Conservation (phyloP, 2,888 invertebrate genomes). For the Diaperis boleti region DNA sequence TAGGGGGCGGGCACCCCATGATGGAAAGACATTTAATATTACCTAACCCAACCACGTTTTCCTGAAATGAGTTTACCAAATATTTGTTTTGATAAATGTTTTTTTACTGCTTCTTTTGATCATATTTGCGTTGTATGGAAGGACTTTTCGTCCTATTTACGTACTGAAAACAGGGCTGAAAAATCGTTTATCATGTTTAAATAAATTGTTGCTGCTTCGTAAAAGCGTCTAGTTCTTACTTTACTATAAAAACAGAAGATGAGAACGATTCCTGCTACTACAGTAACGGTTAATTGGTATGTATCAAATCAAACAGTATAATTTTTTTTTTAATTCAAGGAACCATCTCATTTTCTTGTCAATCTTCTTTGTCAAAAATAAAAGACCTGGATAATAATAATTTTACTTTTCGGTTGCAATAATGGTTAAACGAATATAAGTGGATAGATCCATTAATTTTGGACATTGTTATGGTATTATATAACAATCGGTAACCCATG, state of each 20-base stretch:
- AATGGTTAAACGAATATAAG: no score
- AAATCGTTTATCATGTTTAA: slow-evolving; percentile 12
- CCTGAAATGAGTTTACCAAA: slow-evolving; percentile 11
- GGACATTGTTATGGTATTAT: no score
- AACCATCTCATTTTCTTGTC: no score
- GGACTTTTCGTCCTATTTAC: slow-evolving; percentile 15
- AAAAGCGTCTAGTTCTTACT: not conserved
- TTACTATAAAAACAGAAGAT: not conserved
- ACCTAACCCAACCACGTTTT: slow-evolving; percentile 13
- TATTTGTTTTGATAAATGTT: slow-evolving; percentile 25
- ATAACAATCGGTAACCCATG: no score
- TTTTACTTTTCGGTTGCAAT: no score
- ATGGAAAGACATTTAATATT: slow-evolving; percentile 30
- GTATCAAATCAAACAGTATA: not conserved
- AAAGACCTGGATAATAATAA: no score
- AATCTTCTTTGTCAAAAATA: no score
- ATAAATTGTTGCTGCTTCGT: not conserved
- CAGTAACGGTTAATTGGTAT: slow-evolving; percentile 14
- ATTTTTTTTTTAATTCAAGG: no score
- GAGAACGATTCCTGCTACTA: slow-evolving; percentile 9
- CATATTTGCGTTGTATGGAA: slow-evolving; percentile 15
- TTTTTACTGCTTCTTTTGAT: slow-evolving; percentile 20
- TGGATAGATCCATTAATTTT: no score
- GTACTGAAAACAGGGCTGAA: not conserved
- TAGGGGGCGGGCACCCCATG: slow-evolving; percentile 56